Evolutionary conservation across 2,797 vertebrate genomes (phyloP), one percentile per base, ranked within the genome.

Genomic region (Hybognathus amarus): DNA sequence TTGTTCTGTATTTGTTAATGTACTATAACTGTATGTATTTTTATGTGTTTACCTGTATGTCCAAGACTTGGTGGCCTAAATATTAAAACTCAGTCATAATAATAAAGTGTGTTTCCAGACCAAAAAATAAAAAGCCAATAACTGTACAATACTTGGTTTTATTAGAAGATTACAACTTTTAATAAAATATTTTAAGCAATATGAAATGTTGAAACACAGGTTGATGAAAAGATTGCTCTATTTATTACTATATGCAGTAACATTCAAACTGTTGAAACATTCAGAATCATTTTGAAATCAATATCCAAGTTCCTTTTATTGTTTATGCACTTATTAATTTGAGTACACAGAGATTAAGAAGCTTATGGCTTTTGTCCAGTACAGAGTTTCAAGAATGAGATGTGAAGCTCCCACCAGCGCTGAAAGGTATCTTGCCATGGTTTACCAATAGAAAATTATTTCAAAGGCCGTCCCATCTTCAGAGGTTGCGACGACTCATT

Each of bases 391-490:
- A 82, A 70, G 61, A 42, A 71, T 76, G 63, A 78, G 47, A 71
- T n/a, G 13, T 77, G 24, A 75, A 69, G 54, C 24, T 59, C 24
- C 74, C 66, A 67, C 27, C 47, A 68, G 22, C 5, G 22, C 15
- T 64, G 63, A 79, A 54, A 59, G 22, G 15, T 68, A 61, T 50
- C 15, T 40, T 54, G n/a, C 12, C 27, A 80, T 10, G 18, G 5
- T 9, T 45, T 18, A 63, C 68, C 12, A 36, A 12, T 4, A 64
- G 61, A 17, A 68, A 61, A 68, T 94, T 90, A 95, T 89, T 93
- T 95, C 86, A 94, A 90, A 52, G 92, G 82, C 7, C 93, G 91
- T 36, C 90, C 90, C 77, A 80, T 89, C 89, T 94, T 94, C 38
- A 91, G 66, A 83, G 68, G 50, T 24, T 86, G 89, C 42, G 83